Base-by-base conservation (phyloP, 2,113 vertebrate genomes). In the Hemiprocne comata region DNA sequence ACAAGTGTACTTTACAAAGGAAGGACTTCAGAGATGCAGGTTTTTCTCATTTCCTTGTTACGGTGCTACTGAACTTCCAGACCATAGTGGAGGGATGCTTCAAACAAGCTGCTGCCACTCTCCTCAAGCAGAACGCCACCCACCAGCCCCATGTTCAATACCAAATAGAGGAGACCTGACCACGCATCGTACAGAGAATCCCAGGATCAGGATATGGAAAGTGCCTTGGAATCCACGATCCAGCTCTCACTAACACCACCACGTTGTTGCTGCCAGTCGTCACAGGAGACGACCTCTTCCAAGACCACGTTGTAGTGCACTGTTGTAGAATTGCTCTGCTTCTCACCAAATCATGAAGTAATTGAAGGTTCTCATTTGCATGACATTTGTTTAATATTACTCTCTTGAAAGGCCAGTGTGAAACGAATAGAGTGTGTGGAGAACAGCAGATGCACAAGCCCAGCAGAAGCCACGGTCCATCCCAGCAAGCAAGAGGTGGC, bases 401-500 rank as follows among this genome's bases (percentile, higher is more conserved):
- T 51, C 38, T 55, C 9, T 33, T 31, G 13, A 66, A 54, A 66
- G 34, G 2, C 55, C 13, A 8, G 11, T 6, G 24, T 38, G 55
- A 46, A 19, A 36, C 7, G 19, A 42, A 18, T 2, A 18, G 15
- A 44, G 14, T 0, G 0, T 3, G 13, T 12, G 2, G 9, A 26
- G 62, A 42, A 5, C 6, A 16, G 23, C 36, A n/a, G 28, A 8
- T 26, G 16, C 29, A 1, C 7, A 19, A 60, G 20, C 18, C 24
- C 36, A 17, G 19, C 11, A 48, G 61, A 20, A 69, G 54, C 8
- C 17, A 29, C 2, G 28, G 6, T 5, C 24, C 36, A 46, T 20
- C 13, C 33, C 60, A 36, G 73, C 1, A 5, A 70, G 94, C 96
- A 64, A 86, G 76, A 95, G 95, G 89, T 86, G 94, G 94, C 64